A percentile compares a stretch with the other conserved stretches of the same genome.
Conservation (phyloP, 1,140 invertebrate species). For the Drosophila willistoni region DNA sequence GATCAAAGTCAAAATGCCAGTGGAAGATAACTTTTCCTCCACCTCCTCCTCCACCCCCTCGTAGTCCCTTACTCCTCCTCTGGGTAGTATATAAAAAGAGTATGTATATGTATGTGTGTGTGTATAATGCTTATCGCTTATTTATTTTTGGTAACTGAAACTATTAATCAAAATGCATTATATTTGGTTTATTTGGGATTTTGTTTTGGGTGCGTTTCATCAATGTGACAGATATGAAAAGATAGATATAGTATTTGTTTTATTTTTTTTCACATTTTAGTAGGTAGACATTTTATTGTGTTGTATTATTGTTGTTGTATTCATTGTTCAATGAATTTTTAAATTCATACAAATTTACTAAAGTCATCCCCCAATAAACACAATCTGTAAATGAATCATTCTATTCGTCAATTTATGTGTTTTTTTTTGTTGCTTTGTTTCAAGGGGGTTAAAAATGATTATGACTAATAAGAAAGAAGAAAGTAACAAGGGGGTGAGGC, state of each 20-base stretch:
- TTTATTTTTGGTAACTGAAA: constrained; percentile 27
- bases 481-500: too few relatives aligned
- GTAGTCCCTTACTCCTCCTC: too few relatives aligned
- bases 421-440: not conserved
- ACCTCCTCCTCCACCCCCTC: too few relatives aligned
- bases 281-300: not conserved
- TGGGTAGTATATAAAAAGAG: not conserved
- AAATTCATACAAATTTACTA: not conserved
- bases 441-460: not conserved
- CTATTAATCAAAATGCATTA: constrained; percentile 75
- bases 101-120: not conserved
- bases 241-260: not conserved
- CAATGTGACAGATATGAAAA: constrained; percentile 57
- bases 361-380: constrained; percentile 5
- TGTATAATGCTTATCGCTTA: constrained; percentile 28
- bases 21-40: not conserved
- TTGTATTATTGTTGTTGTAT: too few relatives aligned
- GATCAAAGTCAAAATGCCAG: not conserved
- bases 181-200: constrained; percentile 33
- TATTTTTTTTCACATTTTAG: not conserved
- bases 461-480: not conserved
- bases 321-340: constrained; percentile 20
- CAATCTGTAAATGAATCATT: not conserved
- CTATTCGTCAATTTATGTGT: not conserved
- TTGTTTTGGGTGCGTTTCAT: constrained; percentile 59